Evolutionary conservation across 2,888 invertebrate genomes (phyloP), one percentile per base, ranked within the genome.

Genomic region (Serripes groenlandicus): DNA sequence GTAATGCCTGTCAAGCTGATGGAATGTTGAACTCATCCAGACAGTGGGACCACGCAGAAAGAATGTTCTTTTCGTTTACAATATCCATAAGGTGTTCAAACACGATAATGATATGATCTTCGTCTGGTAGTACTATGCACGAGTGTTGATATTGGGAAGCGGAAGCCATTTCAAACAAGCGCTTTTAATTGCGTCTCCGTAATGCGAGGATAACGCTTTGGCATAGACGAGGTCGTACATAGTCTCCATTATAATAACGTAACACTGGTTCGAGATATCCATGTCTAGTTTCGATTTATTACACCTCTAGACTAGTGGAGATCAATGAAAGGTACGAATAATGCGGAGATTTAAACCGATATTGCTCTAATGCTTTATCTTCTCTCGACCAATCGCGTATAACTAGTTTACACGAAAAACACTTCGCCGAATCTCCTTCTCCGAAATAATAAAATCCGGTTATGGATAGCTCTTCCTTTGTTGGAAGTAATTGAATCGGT

Each of bases 381-480:
- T 26, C 26, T 56, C 26, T 15, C 26, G 23, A 15, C 56, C 56
- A 56, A 26, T 56, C 26, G 56, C 26, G 56, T 56, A 56, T 23
- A 5, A 56, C 23, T 56, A 56, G 18, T 56, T 56, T 56, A 56
- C 56, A 56, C n/a, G 56, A 56, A 56, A 56, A 56, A 23, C 56
- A 56, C 23, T 56, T 56, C 3, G 23, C 21, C 56, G 23, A 11
- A 23, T 56, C 56, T 26, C 56, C 56, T n/a, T 23, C 23, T 23
- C 23, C 9, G 11, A 56, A 23, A 56, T 56, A 56, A 26, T 23
- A 56, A 21, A 56, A 23, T 3, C 56, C 56, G 9, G 23, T 11
- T 26, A 23, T 56, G 11, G 56, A 21, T 26, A 56, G 23, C 11
- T 56, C 56, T 11, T 56, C 21, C 56, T 56, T 56, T 26, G 23